Conservation (phyloP, 2,113 vertebrate species). For the Rhinogobius similis region DNA sequence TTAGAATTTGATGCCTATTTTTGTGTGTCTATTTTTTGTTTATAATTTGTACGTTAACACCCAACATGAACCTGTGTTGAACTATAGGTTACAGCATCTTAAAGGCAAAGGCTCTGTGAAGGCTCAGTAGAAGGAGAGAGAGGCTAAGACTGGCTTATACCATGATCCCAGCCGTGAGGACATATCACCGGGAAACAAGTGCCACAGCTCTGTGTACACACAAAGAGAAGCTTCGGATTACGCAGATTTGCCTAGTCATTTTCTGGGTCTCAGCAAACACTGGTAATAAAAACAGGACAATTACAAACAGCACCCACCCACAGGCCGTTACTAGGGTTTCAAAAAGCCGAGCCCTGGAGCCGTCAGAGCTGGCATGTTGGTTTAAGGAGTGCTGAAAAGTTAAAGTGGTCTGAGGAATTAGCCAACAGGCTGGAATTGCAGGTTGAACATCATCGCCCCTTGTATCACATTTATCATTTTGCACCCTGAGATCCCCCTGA, state of each 20-base stretch:
- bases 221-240: conserved; percentile 45
- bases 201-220: conserved; percentile 26
- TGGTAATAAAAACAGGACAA: conserved; percentile 50
- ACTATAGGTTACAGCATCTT: neutral
- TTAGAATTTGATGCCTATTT: too few relatives aligned
- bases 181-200: conserved; percentile 32
- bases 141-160: conserved; percentile 24
- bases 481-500: conserved; percentile 73
- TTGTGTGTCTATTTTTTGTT: too few relatives aligned
- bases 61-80: neutral
- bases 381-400: conserved; percentile 71
- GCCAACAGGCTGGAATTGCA: conserved; percentile 69
- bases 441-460: conserved; percentile 52
- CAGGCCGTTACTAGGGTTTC: conserved; percentile 46
- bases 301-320: conserved; percentile 44
- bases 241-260: conserved; percentile 41
- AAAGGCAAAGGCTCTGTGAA: neutral
- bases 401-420: conserved; percentile 76
- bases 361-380: conserved; percentile 45
- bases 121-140: conserved; percentile 10
- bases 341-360: conserved; percentile 55
- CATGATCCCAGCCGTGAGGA: conserved; percentile 21
- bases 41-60: neutral
- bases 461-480: conserved; percentile 56
- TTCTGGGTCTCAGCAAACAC: conserved; percentile 46